Evolutionary conservation across 53 echinoderm and acorn worm genomes (phyloP), one percentile per base, ranked within the genome.

Genomic region (Holothuria scabra): DNA sequence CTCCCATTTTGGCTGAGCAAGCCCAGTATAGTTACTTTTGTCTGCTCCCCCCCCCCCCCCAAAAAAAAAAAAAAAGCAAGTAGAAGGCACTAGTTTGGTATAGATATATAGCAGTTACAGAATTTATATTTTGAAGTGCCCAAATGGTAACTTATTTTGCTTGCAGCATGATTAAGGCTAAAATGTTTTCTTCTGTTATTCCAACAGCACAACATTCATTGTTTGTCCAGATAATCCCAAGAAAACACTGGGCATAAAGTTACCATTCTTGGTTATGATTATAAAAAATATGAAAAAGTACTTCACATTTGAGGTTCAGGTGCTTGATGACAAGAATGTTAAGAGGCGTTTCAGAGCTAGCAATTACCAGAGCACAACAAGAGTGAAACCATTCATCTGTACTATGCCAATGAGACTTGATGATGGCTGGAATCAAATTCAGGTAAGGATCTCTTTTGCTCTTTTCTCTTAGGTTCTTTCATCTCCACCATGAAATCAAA

Each of bases 391-490:
- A 13, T 97, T 97, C 57, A 97, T 97, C 89, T 97, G 97, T 67
- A 97, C 97, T 35, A 97, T 97, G 97, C 97, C 97, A 37, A 97
- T 97, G 97, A 97, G 97, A 70, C 74, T 97, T 63, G 97, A 97
- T 76, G 97, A 97, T 28, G 97, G 97, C 56, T 97, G 97, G 97
- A 97, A 97, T 85, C 97, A 97, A 88, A 97, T 97, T 94, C 97
- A 97, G 94, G 97, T 97, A 49, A 46, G 56, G 78, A 65, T 52
- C 8, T 52, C 52, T 8, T 14, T 16, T 6, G 52, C 2, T 52
- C 0, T 18, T 52, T 1, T 16, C 52, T 16, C 52, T 52, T 52
- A 16, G 52, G 8, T 52, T 18, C 14, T 18, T 18, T 52, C 41
- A 41, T 8, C 10, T 41, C 8, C 8, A 41, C 41, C 41, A 41